phyloP scores from a whole-genome alignment of 2,888 invertebrate genomes.

The Pherbina coryleti region DNA sequence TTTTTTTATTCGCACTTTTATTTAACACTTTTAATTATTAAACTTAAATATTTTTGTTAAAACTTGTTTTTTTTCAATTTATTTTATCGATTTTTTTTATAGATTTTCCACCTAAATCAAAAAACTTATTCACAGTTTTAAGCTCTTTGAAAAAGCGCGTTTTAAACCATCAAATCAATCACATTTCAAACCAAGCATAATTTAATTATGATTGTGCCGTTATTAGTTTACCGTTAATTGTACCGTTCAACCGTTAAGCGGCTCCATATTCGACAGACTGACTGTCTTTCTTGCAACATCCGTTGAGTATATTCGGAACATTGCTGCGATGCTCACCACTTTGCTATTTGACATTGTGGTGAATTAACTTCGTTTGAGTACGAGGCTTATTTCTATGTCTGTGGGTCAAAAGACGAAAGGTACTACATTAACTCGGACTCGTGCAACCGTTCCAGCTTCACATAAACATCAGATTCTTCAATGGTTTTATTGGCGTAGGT shows the following conservation, averaged over 20 bases:
- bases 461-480: neutral
- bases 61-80: neutral
- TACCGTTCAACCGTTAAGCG: conserved; percentile 42
- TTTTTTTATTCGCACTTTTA: no score
- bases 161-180: no score
- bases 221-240: conserved; percentile 3
- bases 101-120: neutral
- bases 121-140: neutral
- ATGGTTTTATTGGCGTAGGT: conserved; percentile 4
- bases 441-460: neutral
- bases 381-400: neutral
- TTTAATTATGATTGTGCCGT: neutral
- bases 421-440: neutral
- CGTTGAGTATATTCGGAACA: conserved; percentile 34
- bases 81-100: neutral
- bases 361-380: conserved; percentile 1
- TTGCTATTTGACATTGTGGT: neutral
- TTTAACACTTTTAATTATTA: no score
- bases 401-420: conserved; percentile 11
- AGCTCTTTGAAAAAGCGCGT: no score
- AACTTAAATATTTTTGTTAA: no score
- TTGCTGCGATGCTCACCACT: neutral
- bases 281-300: conserved; percentile 20
- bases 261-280: conserved; percentile 45
- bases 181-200: no score